Percentiles rank a stretch among this genome's conserved stretches.
Conservation (phyloP, 2,888 invertebrate genomes). For the Mimumesa dahlbomi region DNA sequence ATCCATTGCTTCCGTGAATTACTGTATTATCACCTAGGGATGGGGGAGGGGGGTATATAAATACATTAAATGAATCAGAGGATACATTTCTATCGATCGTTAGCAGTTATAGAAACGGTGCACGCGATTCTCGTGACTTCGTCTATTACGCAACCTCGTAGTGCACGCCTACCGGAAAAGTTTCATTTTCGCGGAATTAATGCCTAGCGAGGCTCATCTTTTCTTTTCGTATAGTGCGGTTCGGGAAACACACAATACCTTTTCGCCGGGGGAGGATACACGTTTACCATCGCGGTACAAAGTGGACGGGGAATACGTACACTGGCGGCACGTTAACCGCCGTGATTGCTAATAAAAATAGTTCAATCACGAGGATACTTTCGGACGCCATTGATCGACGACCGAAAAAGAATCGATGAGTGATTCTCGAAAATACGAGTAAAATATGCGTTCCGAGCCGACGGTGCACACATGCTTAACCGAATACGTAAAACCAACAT, state of each 20-base stretch:
- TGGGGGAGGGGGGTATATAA: too few species aligned
- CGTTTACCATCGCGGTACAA: not conserved
- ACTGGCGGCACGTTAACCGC: not conserved
- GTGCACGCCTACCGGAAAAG: constrained; percentile 64
- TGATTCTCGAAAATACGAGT: not conserved
- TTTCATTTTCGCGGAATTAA: constrained; percentile 63
- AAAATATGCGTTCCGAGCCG: not conserved
- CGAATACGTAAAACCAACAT: not conserved
- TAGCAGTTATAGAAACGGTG: constrained; percentile 38
- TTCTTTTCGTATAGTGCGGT: not conserved
- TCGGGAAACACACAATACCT: constrained; percentile 5
- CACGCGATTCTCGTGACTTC: constrained; percentile 29
- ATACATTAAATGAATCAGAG: constrained; percentile 32
- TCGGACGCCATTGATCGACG: not conserved
- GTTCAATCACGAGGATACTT: not conserved
- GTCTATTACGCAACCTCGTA: constrained; percentile 36
- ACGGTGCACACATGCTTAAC: not conserved
- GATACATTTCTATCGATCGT: constrained; percentile 36
- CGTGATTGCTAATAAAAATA: not conserved
- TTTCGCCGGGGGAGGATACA: not conserved
- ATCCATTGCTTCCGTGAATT: too few species aligned
- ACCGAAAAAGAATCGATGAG: not conserved
- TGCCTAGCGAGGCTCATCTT: constrained; percentile 19
- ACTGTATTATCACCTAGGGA: too few species aligned
- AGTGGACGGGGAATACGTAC: not conserved